phyloP scores from a whole-genome alignment of 2,888 invertebrate species.

The Phyto melanocephala region DNA sequence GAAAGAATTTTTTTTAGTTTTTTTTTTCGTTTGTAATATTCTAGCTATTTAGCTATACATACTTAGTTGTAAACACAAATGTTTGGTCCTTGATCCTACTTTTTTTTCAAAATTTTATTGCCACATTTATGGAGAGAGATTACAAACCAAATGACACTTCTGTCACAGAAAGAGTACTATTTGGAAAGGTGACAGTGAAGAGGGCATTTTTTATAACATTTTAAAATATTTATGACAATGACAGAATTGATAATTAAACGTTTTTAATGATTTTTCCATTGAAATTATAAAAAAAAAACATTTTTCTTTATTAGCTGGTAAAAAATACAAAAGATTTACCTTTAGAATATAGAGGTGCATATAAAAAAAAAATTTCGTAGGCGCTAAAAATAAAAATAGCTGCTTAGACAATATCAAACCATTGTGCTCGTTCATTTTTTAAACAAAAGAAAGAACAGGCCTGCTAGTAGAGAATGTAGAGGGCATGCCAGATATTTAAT shows the following conservation, averaged over 20 bases:
- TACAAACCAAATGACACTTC: constrained; percentile 57
- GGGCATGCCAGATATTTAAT: too few species aligned
- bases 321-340: too few species aligned
- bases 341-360: too few species aligned
- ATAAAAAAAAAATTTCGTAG: too few species aligned
- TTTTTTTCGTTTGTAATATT: background rate
- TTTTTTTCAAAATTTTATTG: constrained; percentile 58
- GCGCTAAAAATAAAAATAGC: too few species aligned
- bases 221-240: background rate
- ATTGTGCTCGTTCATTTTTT: too few species aligned
- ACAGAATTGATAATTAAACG: background rate
- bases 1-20: constrained; percentile 13
- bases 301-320: too few species aligned
- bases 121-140: constrained; percentile 35
- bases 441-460: too few species aligned
- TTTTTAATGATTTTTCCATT: background rate
- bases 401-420: too few species aligned
- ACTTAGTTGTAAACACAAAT: constrained; percentile 4
- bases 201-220: background rate
- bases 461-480: too few species aligned
- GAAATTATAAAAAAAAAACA: background rate
- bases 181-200: background rate
- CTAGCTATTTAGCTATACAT: background rate
- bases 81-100: constrained; percentile 12
- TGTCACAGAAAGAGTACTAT: background rate